Conservation (phyloP, 2,797 vertebrate species). For the Menidia menidia region DNA sequence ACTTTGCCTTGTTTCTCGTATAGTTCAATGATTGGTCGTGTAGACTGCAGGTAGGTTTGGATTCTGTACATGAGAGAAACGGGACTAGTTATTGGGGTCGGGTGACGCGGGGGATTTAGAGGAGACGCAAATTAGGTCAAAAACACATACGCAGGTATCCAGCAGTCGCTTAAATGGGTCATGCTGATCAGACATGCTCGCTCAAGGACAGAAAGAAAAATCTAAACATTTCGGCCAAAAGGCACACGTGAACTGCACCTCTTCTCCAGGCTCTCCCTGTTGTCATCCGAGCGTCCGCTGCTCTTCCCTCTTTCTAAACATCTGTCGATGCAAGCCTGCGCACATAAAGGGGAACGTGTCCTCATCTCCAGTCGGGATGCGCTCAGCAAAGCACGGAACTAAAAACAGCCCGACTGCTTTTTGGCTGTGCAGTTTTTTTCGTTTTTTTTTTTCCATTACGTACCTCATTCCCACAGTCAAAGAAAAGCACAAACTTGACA, state of each 20-base stretch:
- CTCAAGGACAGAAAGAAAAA: conserved; percentile 10
- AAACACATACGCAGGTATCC: conserved; percentile 56
- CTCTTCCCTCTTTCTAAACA: conserved; percentile 96
- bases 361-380: conserved; percentile 1
- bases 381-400: background rate
- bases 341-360: conserved; percentile 1
- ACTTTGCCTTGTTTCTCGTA: conserved; percentile 93
- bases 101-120: conserved; percentile 48
- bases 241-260: conserved; percentile 79
- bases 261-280: conserved; percentile 95
- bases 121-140: conserved; percentile 62
- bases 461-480: conserved; percentile 95
- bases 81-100: conserved; percentile 58
- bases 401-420: background rate
- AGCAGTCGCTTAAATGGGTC: conserved; percentile 53
- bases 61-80: conserved; percentile 83
- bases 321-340: conserved; percentile 90
- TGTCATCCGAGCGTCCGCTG: conserved; percentile 96
- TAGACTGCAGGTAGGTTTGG: conserved; percentile 94
- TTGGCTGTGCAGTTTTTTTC: background rate
- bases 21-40: conserved; percentile 92
- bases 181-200: conserved; percentile 39
- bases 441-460: conserved; percentile 3
- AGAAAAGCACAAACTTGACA: conserved; percentile 97
- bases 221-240: background rate